Evolutionary conservation across 2,888 invertebrate genomes (phyloP), one percentile per base, ranked within the genome.

Genomic region (Ophion costatus): DNA sequence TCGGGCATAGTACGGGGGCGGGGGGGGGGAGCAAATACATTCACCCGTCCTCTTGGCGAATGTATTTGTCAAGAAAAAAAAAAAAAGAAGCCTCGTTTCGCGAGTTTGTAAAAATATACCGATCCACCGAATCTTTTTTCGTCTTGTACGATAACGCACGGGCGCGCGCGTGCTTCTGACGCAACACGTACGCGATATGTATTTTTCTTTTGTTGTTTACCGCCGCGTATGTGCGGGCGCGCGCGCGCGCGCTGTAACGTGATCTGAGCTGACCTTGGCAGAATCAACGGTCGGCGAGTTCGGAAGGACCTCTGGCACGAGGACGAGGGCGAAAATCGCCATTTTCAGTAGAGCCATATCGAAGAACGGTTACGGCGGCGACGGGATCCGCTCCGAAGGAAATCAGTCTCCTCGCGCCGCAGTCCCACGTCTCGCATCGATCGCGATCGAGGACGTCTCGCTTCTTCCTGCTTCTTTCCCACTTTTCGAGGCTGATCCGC

Each of bases 341-440:
- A 84, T 29, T 82, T 51, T 79, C 22, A 83, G 67, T 45, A 86
- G 67, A 84, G 84, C 84, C 87, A 82, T 87, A 63, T 33, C 80
- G 70, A 29, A 24, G 24, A 2, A 24, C 2, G 24, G 2, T 20
- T n/a, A 56, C 22, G 73, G 38, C 59, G 20, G 22, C n/a, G 22
- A 10, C 20, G 22, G 59, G 2, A 22, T 20, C 59, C 20, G 22
- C 20, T 59, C 59, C 59, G 59, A 59, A 59, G 51, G 51, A 20
- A 22, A 59, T 59, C 59, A 59, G 20, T 59, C 59, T 20, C 59
- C 20, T 59, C 22, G 59, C 20, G 22, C 10, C 59, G 20, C n/a
- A 22, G 10, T 10, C 59, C 14, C 59, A n/a, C n/a, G 20, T n/a
- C 59, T 22, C 20, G 9, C 59, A 10, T 9, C 59, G 59, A 59